These are phyloP conservation scores for Macroteleia sp. DNA, from an alignment of 2,888 invertebrate species.

Conservation along the genomic window DNA sequence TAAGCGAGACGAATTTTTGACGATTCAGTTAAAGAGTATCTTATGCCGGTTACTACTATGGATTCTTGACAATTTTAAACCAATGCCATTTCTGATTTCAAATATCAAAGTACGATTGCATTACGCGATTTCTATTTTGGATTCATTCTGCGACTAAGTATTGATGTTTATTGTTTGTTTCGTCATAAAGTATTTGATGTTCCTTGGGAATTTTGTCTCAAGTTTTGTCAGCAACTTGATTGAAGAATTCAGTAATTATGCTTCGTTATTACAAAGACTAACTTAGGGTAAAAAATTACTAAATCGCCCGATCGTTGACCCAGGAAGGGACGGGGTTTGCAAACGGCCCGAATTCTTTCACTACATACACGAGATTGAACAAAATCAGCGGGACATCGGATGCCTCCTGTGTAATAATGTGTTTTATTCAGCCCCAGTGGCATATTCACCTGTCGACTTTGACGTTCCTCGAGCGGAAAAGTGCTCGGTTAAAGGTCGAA, in stretches of 20 bases:
- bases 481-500: conserved; percentile 54
- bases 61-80: not conserved
- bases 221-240: not conserved
- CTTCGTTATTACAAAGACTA: not conserved
- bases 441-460: conserved; percentile 51
- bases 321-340: not conserved
- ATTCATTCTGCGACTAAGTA: too few species aligned
- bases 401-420: conserved; percentile 24
- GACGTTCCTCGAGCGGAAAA: conserved; percentile 49
- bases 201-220: too few species aligned
- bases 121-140: not conserved
- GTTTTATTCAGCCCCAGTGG: conserved; percentile 18
- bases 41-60: not conserved
- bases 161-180: too few species aligned
- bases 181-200: too few species aligned
- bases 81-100: not conserved
- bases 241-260: conserved; percentile 11
- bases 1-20: not conserved
- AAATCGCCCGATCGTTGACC: conserved; percentile 12
- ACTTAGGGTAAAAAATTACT: not conserved
- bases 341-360: conserved; percentile 1
- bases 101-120: not conserved
- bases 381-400: conserved; percentile 23
- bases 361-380: not conserved
- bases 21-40: not conserved